phyloP scores from a whole-genome alignment of 2,888 invertebrate genomes.

The Drosophila stalkeri region DNA sequence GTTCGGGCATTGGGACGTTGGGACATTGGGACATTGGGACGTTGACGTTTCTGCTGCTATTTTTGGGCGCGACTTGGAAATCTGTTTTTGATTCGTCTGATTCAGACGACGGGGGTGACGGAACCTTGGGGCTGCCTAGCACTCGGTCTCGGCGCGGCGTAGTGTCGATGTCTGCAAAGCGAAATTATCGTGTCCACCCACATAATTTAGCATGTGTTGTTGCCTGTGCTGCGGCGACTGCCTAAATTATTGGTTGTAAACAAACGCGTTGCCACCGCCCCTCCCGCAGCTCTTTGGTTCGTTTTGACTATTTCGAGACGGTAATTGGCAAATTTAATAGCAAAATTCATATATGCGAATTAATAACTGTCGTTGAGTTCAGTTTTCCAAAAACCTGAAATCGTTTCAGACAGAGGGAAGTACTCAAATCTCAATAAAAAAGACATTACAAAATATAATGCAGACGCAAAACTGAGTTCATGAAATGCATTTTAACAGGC shows the following conservation, averaged over 20 bases:
- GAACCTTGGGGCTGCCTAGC: slow-evolving; percentile 47
- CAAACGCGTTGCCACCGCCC: slow-evolving; percentile 59
- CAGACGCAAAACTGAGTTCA: neutral
- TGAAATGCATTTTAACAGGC: neutral
- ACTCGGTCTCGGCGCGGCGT: slow-evolving; percentile 23
- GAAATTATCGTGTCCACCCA: slow-evolving; percentile 80
- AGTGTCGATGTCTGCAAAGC: slow-evolving; percentile 67
- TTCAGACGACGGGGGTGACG: slow-evolving; percentile 11
- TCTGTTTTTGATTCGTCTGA: slow-evolving; percentile 54
- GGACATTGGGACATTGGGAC: slow-evolving; percentile 12
- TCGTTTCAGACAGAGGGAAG: slow-evolving; percentile 1
- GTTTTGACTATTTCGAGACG: slow-evolving; percentile 71
- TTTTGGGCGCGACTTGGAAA: slow-evolving; percentile 75
- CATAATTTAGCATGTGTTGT: slow-evolving; percentile 75
- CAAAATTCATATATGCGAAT: slow-evolving; percentile 23
- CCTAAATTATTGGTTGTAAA: slow-evolving; percentile 79
- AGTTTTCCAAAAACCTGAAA: neutral
- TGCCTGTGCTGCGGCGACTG: slow-evolving; percentile 47
- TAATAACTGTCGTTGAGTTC: slow-evolving; percentile 40
- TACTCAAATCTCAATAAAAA: neutral
- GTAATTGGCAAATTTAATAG: slow-evolving; percentile 65
- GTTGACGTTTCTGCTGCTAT: slow-evolving; percentile 59
- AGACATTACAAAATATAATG: neutral
- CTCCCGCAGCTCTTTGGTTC: slow-evolving; percentile 25
- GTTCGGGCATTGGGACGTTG: slow-evolving; percentile 26